Conservation (phyloP, 2,888 invertebrate genomes). For the Heteromyza rotundicornis region DNA sequence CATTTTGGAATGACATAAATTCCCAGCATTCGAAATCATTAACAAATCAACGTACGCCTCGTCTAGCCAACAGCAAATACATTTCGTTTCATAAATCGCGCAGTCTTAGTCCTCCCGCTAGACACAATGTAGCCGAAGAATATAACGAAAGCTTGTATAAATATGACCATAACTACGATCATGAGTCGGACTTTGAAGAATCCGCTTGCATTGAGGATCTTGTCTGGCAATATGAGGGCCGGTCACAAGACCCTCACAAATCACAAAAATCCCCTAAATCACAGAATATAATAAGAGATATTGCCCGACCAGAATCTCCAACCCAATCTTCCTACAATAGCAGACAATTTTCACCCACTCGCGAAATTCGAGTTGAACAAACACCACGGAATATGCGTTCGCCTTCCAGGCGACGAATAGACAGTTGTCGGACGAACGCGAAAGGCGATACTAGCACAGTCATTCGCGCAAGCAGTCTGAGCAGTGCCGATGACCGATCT, state of each 20-base stretch:
- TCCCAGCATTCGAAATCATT: conserved; percentile 43
- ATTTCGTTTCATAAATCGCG: conserved; percentile 64
- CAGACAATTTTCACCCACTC: conserved; percentile 53
- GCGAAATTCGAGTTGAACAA: conserved; percentile 63
- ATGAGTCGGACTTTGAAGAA: conserved; percentile 50
- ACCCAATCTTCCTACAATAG: conserved; percentile 13
- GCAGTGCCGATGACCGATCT: conserved; percentile 66
- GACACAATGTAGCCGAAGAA: conserved; percentile 3
- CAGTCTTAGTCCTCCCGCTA: conserved; percentile 53
- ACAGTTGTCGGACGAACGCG: conserved; percentile 56
- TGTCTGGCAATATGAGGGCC: conserved; percentile 61
- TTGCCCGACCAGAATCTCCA: conserved; percentile 43
- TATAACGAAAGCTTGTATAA: conserved; percentile 35
- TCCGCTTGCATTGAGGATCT: conserved; percentile 60
- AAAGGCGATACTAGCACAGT: conserved; percentile 59
- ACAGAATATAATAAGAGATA: conserved; percentile 30
- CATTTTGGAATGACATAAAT: conserved; percentile 67
- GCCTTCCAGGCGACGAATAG: conserved; percentile 72
- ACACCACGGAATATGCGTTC: conserved; percentile 65
- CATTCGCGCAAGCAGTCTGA: conserved; percentile 71
- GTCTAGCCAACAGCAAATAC: conserved; percentile 74
- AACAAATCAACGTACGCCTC: conserved; percentile 64
- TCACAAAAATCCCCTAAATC: neutral
- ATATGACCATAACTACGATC: conserved; percentile 33
- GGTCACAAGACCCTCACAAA: conserved; percentile 59